Evolutionary conservation across 2,113 vertebrate genomes (phyloP).

Genomic region (Oxygymnocypris stewartii): DNA sequence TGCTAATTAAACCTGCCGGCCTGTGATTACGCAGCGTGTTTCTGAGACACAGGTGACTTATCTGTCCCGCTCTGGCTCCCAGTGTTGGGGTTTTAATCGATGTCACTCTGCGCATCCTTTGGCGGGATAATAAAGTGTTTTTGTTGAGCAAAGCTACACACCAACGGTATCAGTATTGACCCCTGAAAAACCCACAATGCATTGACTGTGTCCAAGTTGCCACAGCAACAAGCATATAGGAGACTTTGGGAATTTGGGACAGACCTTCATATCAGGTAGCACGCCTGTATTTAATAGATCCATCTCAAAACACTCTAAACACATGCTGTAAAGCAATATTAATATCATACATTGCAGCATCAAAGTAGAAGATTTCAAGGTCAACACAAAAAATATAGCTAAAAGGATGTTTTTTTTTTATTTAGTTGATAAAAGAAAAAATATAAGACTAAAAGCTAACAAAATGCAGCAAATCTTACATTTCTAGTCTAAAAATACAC

Average conservation of each 20-base stretch:
- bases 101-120: conserved; percentile 28
- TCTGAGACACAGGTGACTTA: conserved; percentile 56
- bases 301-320: conserved; percentile 42
- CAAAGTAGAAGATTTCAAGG: conserved; percentile 18
- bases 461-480: neutral
- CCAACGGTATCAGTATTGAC: conserved; percentile 25
- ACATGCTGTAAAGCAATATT: conserved; percentile 52
- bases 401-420: conserved; percentile 7
- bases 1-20: conserved; percentile 50
- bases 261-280: conserved; percentile 47
- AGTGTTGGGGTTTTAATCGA: conserved; percentile 33
- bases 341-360: conserved; percentile 45
- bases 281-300: conserved; percentile 50
- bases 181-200: conserved; percentile 46
- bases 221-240: conserved; percentile 48
- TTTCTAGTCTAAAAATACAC: too few relatives aligned
- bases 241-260: conserved; percentile 15
- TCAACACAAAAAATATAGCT: neutral
- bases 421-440: conserved; percentile 28
- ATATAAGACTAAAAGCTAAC: neutral
- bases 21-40: conserved; percentile 56
- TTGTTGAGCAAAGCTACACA: conserved; percentile 15
- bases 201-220: conserved; percentile 45
- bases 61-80: conserved; percentile 21
- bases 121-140: conserved; percentile 42